Conservation (phyloP, 2,888 invertebrate genomes). For the Melinaea marsaeus region DNA sequence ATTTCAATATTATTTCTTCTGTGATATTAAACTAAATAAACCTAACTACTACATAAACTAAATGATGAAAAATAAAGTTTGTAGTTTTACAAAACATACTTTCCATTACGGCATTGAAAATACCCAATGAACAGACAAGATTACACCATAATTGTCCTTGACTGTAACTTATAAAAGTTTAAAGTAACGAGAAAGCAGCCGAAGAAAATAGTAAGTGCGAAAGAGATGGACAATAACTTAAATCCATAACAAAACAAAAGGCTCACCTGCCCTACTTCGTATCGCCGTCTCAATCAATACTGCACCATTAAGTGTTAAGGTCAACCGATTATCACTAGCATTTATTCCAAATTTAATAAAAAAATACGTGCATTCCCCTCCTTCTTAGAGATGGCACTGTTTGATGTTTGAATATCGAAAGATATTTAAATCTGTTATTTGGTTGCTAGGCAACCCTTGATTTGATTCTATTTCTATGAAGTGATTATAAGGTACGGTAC, state of each 20-base stretch:
- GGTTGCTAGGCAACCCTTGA: slow-evolving; percentile 52
- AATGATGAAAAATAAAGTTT: too few relatives aligned
- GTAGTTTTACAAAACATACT: too few relatives aligned
- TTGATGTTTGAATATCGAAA: slow-evolving; percentile 32
- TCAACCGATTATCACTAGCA: slow-evolving; percentile 35
- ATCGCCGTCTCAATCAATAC: slow-evolving; percentile 41
- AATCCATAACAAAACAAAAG: slow-evolving; percentile 39
- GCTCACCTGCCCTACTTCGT: slow-evolving; percentile 50
- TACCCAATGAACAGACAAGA: slow-evolving; percentile 3
- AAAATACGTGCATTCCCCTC: slow-evolving; percentile 43
- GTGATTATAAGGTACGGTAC: too few relatives aligned
- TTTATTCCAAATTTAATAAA: slow-evolving; percentile 21
- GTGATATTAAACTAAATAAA: too few relatives aligned
- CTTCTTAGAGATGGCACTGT: slow-evolving; percentile 38
- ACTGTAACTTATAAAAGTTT: slow-evolving; percentile 23
- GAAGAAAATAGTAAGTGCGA: slow-evolving; percentile 9
- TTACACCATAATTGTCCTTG: slow-evolving; percentile 18
- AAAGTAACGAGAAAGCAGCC: slow-evolving; percentile 16
- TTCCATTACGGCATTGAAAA: too few relatives aligned
- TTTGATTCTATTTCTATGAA: slow-evolving; percentile 22
- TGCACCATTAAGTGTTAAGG: slow-evolving; percentile 56
- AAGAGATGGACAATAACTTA: slow-evolving; percentile 18
- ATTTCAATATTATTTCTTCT: too few relatives aligned
- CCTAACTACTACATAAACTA: too few relatives aligned
- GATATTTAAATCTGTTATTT: slow-evolving; percentile 54